Base-by-base conservation (phyloP, 2,113 vertebrate species). In the Oryzias javanicus region DNA sequence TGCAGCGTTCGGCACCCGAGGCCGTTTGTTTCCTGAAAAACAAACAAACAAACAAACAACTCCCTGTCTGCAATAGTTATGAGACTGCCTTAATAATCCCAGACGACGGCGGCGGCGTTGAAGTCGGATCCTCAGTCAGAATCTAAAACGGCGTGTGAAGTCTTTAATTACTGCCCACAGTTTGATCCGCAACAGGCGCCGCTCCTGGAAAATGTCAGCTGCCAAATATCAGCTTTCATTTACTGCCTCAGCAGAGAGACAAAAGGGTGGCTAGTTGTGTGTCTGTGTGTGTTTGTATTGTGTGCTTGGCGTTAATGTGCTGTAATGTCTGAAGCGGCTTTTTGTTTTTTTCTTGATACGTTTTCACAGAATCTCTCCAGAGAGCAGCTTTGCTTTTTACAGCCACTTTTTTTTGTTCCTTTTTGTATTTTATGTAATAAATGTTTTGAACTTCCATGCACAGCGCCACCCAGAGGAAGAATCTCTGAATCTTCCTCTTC, bases 71-170 rank as follows among this genome's bases (percentile, higher is more conserved):
- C 95, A 98, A 97, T 98, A 97, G 93, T 88, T 76, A 80, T 93
- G 93, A 94, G 93, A 97, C 96, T 95, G 95, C 97, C 95, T 98
- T 98, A 98, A 35, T 35, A 35, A 98, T 92, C 87, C 94, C 75
- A 83, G 83, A 79, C 80, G 79, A 64, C 84, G 86, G 55, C 60
- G 70, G 60, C 70, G n/a, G n/a, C n/a, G 56, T 55, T 47, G 50
- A 55, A 4, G 44, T 44, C 20, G 57, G 35, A 65, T 55, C 27
- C 15, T 35, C 18, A 68, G 62, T 25, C 29, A 40, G 63, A 60
- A 70, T 41, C 62, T 49, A 57, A 51, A 51, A 51, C 18, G 14
- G 13, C 25, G 44, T 52, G 47, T n/a, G 19, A 29, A 25, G 66
- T 56, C 51, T 56, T 62, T 74, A 50, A 64, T 69, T 60, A 64